Base-by-base conservation (phyloP, 2,888 invertebrate genomes). In the Acleris sparsana region DNA sequence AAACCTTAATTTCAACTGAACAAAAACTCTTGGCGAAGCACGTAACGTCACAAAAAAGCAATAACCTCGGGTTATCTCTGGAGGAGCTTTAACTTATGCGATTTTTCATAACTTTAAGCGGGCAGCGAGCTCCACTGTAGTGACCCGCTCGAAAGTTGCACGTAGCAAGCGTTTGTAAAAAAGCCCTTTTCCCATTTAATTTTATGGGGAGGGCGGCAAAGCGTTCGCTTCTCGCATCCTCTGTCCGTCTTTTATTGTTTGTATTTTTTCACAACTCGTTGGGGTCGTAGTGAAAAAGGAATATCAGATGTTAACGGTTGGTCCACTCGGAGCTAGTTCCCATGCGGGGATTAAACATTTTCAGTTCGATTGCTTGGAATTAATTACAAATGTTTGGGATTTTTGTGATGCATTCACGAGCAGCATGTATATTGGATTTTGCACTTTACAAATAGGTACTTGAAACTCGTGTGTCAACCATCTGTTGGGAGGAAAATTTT, bases 161-260 rank as follows among this genome's bases (percentile, higher is more conserved):
- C 84, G 84, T 82, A 80, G 62, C 68, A 69, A 71, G 71, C 81
- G 80, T 82, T 83, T 80, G 81, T 81, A 78, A 80, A 80, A 79
- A 77, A 68, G 68, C 70, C 73, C 72, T 73, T 73, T 74, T 72
- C 75, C 71, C 76, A 74, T 88, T 88, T 86, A 86, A 87, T 88
- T 88, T 88, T 85, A 88, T 84, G 81, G 85, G 79, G 77, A 79
- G 85, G 83, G 83, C 78, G 83, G 83, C 77, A 78, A 84, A 83
- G 82, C 69, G 79, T 80, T 79, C 82, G 79, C 79, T 84, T 81
- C 80, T 73, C 75, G 76, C 64, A 70, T 72, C 71, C 69, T 73
- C 77, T 81, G 75, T 76, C 77, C 70, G 80, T 79, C 80, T 84
- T 86, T 86, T 86, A 85, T 87, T 86, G 83, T 87, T 86, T 84